Percentiles rank a stretch among this genome's conserved stretches.
phyloP scores from a whole-genome alignment of 2,888 invertebrate species.

The Blastobasis adustella region DNA sequence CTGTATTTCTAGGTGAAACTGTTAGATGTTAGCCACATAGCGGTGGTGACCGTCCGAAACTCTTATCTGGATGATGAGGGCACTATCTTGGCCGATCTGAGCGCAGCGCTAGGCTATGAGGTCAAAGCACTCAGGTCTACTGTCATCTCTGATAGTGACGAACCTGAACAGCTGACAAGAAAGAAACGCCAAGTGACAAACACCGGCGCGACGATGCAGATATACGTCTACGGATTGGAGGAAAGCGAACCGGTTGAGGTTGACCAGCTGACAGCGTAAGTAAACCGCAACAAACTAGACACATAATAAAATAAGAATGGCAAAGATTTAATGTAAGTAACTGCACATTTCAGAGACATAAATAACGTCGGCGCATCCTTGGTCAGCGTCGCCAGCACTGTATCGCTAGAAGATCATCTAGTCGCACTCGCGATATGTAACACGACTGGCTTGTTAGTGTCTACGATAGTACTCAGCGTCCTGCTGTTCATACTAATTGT shows the following conservation, averaged over 20 bases:
- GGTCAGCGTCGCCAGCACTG: conserved; percentile 36
- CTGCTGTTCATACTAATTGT: conserved; percentile 51
- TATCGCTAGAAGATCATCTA: conserved; percentile 60
- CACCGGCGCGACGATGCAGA: conserved; percentile 37
- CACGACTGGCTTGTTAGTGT: conserved; percentile 50
- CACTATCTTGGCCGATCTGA: conserved; percentile 37
- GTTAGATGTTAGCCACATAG: conserved; percentile 50
- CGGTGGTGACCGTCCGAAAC: conserved; percentile 50
- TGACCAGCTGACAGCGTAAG: conserved; percentile 41
- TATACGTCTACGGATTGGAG: conserved; percentile 53
- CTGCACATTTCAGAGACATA: conserved; percentile 42
- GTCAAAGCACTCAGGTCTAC: conserved; percentile 53
- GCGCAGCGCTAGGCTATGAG: conserved; percentile 45
- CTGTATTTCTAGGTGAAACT: conserved; percentile 56
- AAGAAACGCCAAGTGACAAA: conserved; percentile 22
- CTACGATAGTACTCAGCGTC: conserved; percentile 55
- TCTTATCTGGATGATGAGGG: conserved; percentile 54
- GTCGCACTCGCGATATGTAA: conserved; percentile 40
- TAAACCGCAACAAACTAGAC: not conserved
- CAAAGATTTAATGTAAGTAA: not conserved
- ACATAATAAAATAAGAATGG: no score
- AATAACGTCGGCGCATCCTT: conserved; percentile 30
- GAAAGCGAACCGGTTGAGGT: conserved; percentile 45
- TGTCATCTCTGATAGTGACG: conserved; percentile 39
- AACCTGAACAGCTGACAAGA: conserved; percentile 19